Conservation (phyloP, 2,888 invertebrate genomes). For the Epinotia ramella region DNA sequence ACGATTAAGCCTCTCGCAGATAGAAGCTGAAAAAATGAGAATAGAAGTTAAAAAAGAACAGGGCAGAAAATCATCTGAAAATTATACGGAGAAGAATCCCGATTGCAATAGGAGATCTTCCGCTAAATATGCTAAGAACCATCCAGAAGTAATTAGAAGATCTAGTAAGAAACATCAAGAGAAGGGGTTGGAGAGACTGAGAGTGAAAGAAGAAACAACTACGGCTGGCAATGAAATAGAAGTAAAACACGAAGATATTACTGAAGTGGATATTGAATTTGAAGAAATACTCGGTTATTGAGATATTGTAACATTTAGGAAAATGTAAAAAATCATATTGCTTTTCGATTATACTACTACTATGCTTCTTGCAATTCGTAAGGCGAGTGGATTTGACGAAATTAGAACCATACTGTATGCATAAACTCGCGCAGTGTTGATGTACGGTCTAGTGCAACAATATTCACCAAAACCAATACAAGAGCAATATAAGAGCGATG, state of each 20-base stretch:
- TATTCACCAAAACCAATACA: too few species aligned
- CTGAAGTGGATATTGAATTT: not conserved
- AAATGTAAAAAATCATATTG: not conserved
- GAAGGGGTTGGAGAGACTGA: not conserved
- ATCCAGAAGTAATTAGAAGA: not conserved
- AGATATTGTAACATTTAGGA: not conserved
- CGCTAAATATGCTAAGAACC: not conserved
- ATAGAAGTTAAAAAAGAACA: not conserved
- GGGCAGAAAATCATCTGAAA: not conserved
- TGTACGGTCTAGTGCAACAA: too few species aligned
- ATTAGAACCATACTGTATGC: too few species aligned
- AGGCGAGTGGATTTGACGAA: too few species aligned
- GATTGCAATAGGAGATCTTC: not conserved
- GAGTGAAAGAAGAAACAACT: not conserved
- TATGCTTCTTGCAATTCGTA: too few species aligned
- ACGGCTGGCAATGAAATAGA: not conserved
- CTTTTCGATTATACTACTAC: too few species aligned
- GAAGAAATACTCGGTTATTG: slow-evolving; percentile 11
- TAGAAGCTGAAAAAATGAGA: not conserved
- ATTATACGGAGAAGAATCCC: not conserved
- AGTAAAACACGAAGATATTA: not conserved
- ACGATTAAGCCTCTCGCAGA: not conserved
- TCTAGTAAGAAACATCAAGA: not conserved
- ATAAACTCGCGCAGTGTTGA: too few species aligned
- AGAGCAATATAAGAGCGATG: too few species aligned